Base-by-base conservation (phyloP, 1,140 invertebrate species). In the Zaprionus vittiger region DNA sequence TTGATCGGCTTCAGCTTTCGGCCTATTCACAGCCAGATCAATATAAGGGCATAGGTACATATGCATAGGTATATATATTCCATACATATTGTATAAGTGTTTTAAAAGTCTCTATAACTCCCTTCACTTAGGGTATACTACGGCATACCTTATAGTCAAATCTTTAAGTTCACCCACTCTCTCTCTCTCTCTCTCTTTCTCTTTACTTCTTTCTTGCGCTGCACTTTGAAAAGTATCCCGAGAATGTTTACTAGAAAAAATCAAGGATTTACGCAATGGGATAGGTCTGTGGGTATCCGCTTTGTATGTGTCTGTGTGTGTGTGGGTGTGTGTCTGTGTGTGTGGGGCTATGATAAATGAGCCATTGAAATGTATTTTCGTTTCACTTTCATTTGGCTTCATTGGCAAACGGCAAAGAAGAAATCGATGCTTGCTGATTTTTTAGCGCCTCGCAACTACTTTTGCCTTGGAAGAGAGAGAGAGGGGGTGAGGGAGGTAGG, bases 321-420 rank as follows among this genome's bases (percentile, higher is more conserved):
- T 41, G 44, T 63, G 49, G 52, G 41, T 56, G 26, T 47, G 41
- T 63, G 49, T 59, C n/a, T n/a, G n/a, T 63, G 49, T 59, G 41
- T 56, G 26, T 47, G 41, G 37, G 66, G 55, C 79, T 72, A 80
- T 81, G 80, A 81, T 81, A 81, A 81, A 81, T 81, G 79, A 81
- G 80, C 55, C 80, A 73, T 82, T 81, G 80, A 80, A 80, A 81
- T 81, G 77, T 81, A 81, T 81, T 81, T 78, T 81, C 79, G 79
- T 81, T 81, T 81, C 80, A 81, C 79, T 81, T 81, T 81, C 79
- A 81, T 81, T 80, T 75, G 71, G 54, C 64, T 77, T 81, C 52
- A 63, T 56, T 52, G 47, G 47, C 20, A 52, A 47, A 47, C 52
- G 28, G n/a, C 63, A 56, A 47, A 34, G 59, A 68, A 73, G 68